A percentile compares a stretch with the other conserved stretches of the same genome.
Conservation (phyloP, 1,140 invertebrate genomes). For the Trichogramma pretiosum region DNA sequence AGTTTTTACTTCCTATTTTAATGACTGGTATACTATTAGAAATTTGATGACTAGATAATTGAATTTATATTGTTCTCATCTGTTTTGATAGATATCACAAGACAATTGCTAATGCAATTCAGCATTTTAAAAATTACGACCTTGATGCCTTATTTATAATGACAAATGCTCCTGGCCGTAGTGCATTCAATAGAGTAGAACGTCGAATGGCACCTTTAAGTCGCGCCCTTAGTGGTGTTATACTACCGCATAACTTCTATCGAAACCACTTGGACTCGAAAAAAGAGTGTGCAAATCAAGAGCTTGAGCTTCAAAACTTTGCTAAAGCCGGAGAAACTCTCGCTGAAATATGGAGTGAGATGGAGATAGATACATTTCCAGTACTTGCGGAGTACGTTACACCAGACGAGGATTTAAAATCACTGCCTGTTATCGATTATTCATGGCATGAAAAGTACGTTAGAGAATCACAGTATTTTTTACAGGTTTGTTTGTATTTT, state of each 20-base stretch:
- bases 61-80: too few species aligned
- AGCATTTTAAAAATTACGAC: slow-evolving; percentile 19
- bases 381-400: slow-evolving; percentile 27
- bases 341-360: slow-evolving; percentile 28
- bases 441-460: too few species aligned
- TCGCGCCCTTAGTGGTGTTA: too few species aligned
- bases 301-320: slow-evolving; percentile 33
- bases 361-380: slow-evolving; percentile 27
- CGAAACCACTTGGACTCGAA: not conserved
- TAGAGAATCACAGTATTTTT: too few species aligned
- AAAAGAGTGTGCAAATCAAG: slow-evolving; percentile 4
- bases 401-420: too few species aligned
- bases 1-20: too few species aligned
- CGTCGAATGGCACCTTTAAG: not conserved
- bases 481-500: too few species aligned
- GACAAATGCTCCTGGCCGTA: not conserved
- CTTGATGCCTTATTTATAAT: not conserved
- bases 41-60: too few species aligned
- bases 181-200: not conserved
- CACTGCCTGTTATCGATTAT: too few species aligned
- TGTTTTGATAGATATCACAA: slow-evolving; percentile 32
- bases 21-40: too few species aligned
- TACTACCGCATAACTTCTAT: not conserved
- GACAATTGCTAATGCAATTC: slow-evolving; percentile 28
- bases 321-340: slow-evolving; percentile 26